Percentiles rank a stretch among this genome's conserved stretches.
These are phyloP conservation scores for Phyto melanocephala DNA, from an alignment of 2,888 invertebrate genomes.

Conservation along the genomic window DNA sequence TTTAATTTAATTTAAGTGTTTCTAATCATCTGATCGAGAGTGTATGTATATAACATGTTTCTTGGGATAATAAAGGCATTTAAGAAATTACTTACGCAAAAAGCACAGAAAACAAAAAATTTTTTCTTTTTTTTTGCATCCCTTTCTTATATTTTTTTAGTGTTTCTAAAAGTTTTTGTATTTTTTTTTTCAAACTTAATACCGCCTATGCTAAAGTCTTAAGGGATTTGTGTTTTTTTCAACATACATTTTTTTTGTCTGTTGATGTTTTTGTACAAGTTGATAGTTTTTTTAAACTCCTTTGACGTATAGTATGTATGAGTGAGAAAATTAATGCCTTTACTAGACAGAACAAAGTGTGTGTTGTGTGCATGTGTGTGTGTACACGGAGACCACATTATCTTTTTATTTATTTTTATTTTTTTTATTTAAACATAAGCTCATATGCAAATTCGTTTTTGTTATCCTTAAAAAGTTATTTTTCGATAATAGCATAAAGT, in stretches of 20 bases:
- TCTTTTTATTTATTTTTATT: background rate
- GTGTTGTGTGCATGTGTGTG: background rate
- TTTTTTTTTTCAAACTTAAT: background rate
- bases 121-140: conserved; percentile 26
- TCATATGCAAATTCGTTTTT: conserved; percentile 9
- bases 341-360: background rate
- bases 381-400: no score
- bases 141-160: conserved; percentile 29
- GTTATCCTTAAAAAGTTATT: background rate
- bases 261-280: conserved; percentile 1
- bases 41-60: conserved; percentile 8
- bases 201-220: conserved; percentile 34
- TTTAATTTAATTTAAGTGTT: no score
- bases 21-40: no score
- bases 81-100: background rate
- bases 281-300: conserved; percentile 31
- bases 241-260: background rate
- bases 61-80: conserved; percentile 29
- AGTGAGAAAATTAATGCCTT: background rate
- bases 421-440: background rate
- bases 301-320: background rate
- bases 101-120: background rate
- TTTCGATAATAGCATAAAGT: background rate
- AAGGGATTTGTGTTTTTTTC: conserved; percentile 41
- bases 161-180: conserved; percentile 6